Evolutionary conservation across 2,113 vertebrate species (phyloP).

Genomic region (Oreocharis arfaki): DNA sequence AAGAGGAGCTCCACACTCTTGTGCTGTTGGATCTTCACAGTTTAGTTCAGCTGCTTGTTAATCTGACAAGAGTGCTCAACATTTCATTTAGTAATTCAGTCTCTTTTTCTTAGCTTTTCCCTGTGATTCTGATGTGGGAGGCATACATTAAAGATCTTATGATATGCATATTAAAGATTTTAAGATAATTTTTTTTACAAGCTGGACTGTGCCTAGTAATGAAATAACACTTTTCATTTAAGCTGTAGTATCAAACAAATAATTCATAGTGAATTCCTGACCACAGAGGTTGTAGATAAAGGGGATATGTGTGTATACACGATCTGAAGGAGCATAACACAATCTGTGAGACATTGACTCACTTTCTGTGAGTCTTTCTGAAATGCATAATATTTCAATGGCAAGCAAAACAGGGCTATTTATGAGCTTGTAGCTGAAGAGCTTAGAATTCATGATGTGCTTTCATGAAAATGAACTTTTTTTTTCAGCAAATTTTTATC

Average conservation of each 20-base stretch:
- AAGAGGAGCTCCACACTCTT: not conserved
- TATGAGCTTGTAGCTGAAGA: not conserved
- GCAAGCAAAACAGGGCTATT: not conserved
- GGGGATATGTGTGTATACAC: fast-evolving
- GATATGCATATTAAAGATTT: not conserved
- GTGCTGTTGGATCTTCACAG: not conserved
- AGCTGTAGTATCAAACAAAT: not conserved
- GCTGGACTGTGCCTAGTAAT: not conserved
- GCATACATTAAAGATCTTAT: not conserved
- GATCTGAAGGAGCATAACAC: not conserved
- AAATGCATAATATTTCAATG: not conserved
- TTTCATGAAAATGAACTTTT: not conserved
- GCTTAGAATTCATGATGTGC: not conserved
- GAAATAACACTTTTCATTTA: not conserved
- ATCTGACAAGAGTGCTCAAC: not conserved
- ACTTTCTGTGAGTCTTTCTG: too few species aligned
- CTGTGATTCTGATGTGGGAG: not conserved
- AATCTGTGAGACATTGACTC: not conserved
- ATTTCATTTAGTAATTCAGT: not conserved
- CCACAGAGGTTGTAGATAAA: not conserved
- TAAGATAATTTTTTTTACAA: not conserved
- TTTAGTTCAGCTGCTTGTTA: not conserved
- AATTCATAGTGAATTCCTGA: not conserved
- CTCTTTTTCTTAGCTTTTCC: not conserved
- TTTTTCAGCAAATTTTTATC: not conserved